Base-by-base conservation (phyloP, 1,140 invertebrate genomes). In the Drosophila bocki region DNA sequence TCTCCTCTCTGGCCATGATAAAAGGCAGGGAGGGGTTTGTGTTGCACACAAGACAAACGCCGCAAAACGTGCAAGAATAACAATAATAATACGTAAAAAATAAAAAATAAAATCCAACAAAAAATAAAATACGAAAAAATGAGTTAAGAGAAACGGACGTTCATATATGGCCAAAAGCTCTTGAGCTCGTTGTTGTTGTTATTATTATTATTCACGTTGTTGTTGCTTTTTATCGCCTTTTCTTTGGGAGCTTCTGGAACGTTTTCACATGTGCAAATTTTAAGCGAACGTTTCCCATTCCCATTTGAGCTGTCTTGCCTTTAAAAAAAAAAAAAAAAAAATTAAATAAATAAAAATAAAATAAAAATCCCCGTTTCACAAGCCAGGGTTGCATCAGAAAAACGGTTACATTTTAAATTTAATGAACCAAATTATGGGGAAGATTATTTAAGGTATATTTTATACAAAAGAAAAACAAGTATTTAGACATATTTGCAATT, bases 131-230 rank as follows among this genome's bases (percentile, higher is more conserved):
- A 75, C 35, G 37, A 80, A 84, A 56, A 85, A 86, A 81, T 82
- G 67, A 86, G 78, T 86, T 79, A 86, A 86, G 70, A 82, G 75
- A 86, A 86, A 76, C 75, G 79, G 75, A 76, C 78, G 75, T 72
- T 86, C 75, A 60, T 78, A 78, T 78, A 80, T 78, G 63, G 74
- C 67, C 67, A 83, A 62, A 82, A 65, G 63, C 51, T 54, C 53
- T 45, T 63, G 59, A 57, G 68, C 45, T 76, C 32, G 44, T 41
- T 70, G 13, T 54, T 48, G 33, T 19, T 58, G 37, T 17, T 50
- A 15, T 50, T 62, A 22, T 33, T 47, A 35, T 41, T 44, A 33
- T 60, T 60, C 29, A 26, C 11, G 39, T n/a, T 50, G 45, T 45
- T 80, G 62, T 48, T 75, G 59, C 35, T 57, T 78, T 64, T 78